A percentile compares a stretch with the other conserved stretches of the same genome.
phyloP scores from a whole-genome alignment of 2,113 vertebrate genomes.

The Erythrocercus mccallii region DNA sequence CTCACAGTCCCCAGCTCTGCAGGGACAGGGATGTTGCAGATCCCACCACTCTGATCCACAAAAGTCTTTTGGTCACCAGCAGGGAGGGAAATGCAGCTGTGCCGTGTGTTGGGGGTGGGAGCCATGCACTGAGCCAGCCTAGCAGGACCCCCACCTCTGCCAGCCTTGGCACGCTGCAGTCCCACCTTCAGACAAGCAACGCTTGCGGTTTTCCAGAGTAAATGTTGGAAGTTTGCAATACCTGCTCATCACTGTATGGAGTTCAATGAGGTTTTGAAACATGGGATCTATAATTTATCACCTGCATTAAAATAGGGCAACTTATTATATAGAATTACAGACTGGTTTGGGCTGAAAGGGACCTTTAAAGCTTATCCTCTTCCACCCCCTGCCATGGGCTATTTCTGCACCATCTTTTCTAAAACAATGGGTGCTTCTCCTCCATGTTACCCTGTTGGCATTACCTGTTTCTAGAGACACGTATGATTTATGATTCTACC shows the following conservation, averaged over 20 bases:
- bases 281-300: neutral
- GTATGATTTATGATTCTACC: neutral
- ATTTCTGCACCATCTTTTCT: neutral
- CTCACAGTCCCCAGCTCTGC: neutral
- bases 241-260: neutral
- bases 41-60: neutral
- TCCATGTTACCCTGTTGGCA: neutral
- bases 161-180: neutral
- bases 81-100: neutral
- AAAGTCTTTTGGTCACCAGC: neutral
- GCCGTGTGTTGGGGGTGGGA: fast-evolving
- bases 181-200: fast-evolving
- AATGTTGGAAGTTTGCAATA: neutral
- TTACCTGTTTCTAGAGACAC: neutral
- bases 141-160: neutral
- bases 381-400: neutral
- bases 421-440: neutral
- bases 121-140: fast-evolving
- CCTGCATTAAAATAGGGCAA: neutral
- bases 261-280: neutral
- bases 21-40: neutral
- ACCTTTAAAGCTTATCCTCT: neutral
- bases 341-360: neutral
- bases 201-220: neutral
- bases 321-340: neutral